These are phyloP conservation scores for Antennarius maculatus DNA, from an alignment of 2,797 vertebrate species.

Conservation along the genomic window DNA sequence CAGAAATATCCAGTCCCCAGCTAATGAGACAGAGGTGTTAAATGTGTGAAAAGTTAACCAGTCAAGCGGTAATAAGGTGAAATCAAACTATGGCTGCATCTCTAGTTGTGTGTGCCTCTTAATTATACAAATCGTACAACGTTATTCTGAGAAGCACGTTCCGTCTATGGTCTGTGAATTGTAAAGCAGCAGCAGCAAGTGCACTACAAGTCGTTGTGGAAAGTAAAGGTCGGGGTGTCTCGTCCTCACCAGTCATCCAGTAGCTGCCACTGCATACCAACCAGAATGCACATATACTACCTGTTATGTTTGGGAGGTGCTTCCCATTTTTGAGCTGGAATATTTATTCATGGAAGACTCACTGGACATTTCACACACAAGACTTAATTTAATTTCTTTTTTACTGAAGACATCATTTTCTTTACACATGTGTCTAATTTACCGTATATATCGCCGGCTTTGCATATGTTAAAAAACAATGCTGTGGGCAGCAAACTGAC, in stretches of 20 bases:
- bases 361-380: neutral
- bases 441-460: neutral
- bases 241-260: slow-evolving; percentile 38
- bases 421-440: neutral
- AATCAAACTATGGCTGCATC: slow-evolving; percentile 4
- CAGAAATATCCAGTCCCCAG: slow-evolving; percentile 17
- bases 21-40: slow-evolving; percentile 49
- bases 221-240: slow-evolving; percentile 63
- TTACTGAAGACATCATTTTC: neutral
- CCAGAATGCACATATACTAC: slow-evolving; percentile 4
- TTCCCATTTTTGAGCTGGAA: slow-evolving; percentile 1
- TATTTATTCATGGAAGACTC: neutral
- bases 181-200: slow-evolving; percentile 52
- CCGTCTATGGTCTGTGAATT: slow-evolving; percentile 40
- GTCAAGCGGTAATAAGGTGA: slow-evolving; percentile 27
- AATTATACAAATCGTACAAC: slow-evolving; percentile 46
- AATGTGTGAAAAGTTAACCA: slow-evolving; percentile 31
- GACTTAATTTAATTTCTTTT: neutral
- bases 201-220: slow-evolving; percentile 57
- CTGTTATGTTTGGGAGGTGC: neutral
- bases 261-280: slow-evolving; percentile 46
- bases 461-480: neutral
- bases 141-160: slow-evolving; percentile 31
- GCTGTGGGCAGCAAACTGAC: neutral
- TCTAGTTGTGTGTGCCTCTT: slow-evolving; percentile 13